Conservation (phyloP, 2,888 invertebrate genomes). For the Diaperis boleti region DNA sequence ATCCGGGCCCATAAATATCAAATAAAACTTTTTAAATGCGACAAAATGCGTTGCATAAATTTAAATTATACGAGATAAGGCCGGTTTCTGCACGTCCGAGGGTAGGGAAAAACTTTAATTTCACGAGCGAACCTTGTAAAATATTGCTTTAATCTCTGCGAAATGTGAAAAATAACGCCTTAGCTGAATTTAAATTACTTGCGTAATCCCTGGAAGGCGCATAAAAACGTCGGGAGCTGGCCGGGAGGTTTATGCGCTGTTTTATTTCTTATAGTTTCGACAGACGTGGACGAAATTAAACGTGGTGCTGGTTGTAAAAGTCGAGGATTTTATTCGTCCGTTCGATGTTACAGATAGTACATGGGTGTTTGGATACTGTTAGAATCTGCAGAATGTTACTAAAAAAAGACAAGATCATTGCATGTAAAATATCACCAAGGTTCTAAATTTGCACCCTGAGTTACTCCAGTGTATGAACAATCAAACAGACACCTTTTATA, state of each 20-base stretch:
- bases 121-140: constrained; percentile 61
- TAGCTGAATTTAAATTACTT: constrained; percentile 67
- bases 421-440: too few species aligned
- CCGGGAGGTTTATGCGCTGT: constrained; percentile 23
- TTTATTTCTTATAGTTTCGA: constrained; percentile 40
- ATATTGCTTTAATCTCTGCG: constrained; percentile 67
- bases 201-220: constrained; percentile 62
- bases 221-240: constrained; percentile 55
- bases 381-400: too few species aligned
- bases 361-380: too few species aligned
- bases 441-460: too few species aligned
- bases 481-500: too few species aligned
- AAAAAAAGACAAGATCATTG: too few species aligned
- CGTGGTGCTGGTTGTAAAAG: constrained; percentile 21
- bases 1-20: constrained; percentile 56
- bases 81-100: constrained; percentile 62
- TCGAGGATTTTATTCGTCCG: constrained; percentile 39
- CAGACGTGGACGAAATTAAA: constrained; percentile 21
- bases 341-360: too few species aligned
- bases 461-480: too few species aligned
- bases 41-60: constrained; percentile 63
- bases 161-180: constrained; percentile 65
- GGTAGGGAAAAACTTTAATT: constrained; percentile 65
- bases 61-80: constrained; percentile 63
- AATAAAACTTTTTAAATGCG: constrained; percentile 60